Evolutionary conservation across 2,113 vertebrate genomes (phyloP).

Genomic region (Gadus macrocephalus): DNA sequence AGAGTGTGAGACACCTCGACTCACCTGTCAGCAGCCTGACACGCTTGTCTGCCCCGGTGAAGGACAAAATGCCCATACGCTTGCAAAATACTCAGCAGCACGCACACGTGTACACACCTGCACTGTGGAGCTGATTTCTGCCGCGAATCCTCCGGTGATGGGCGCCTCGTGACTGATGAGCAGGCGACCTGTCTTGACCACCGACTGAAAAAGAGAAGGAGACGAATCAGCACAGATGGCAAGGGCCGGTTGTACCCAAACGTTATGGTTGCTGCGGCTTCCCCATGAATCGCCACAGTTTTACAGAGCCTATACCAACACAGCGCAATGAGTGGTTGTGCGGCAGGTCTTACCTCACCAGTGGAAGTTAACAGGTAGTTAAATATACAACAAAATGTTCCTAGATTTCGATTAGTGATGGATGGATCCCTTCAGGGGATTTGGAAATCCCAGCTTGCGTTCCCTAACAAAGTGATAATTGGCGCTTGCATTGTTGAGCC

Average conservation of each 20-base stretch:
- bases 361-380: no score
- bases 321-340: no score
- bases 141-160: slow-evolving; percentile 92
- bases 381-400: no score
- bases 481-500: no score
- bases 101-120: slow-evolving; percentile 75
- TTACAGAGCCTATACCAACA: no score
- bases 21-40: neutral
- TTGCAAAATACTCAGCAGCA: neutral
- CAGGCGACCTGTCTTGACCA: slow-evolving; percentile 90
- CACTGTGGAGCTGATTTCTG: slow-evolving; percentile 92
- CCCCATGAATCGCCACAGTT: no score
- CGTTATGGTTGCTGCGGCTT: neutral
- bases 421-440: slow-evolving; percentile 37
- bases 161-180: slow-evolving; percentile 96
- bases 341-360: no score
- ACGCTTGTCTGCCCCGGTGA: neutral
- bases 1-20: neutral
- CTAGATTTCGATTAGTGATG: no score
- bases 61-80: neutral
- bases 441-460: slow-evolving; percentile 6
- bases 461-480: no score
- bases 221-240: slow-evolving; percentile 6
- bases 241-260: neutral
- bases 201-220: slow-evolving; percentile 79